Evolutionary conservation across 2,888 invertebrate genomes (phyloP), one percentile per base, ranked within the genome.

Genomic region (Drosophila testacea): DNA sequence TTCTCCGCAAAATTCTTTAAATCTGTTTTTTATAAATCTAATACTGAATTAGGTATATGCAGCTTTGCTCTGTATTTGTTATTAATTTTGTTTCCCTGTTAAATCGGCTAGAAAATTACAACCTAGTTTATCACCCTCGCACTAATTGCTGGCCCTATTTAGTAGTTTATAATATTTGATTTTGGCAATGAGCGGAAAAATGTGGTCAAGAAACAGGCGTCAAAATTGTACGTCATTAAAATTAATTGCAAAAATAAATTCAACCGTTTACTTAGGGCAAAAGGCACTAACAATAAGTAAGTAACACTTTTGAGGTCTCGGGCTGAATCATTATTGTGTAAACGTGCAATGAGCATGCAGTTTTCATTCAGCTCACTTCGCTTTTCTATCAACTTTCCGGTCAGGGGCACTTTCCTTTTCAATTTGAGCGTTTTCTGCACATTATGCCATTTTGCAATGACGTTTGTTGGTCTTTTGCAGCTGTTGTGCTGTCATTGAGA

Each of bases 381-480:
- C 69, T 77, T 77, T 75, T 78, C 76, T 46, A 62, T 59, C 50
- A 67, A 67, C 67, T 81, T 72, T 74, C 73, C 81, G 81, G 84
- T 86, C 87, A 86, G 83, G 83, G 83, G 87, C 87, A 83, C 83
- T 83, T 83, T 83, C 87, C 83, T 83, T 83, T 83, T 83, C 83
- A 86, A 73, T 77, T 73, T 69, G 59, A 54, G 63, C 56, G 54
- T 65, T 67, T 66, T 62, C 67, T 66, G 85, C 57, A 55, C 76
- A 83, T 85, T 82, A 82, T 85, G 83, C 80, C 78, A 80, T 76
- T 50, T 79, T 56, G 74, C 78, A 64, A 65, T 65, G 68, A 63
- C 63, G 81, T 66, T 63, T 56, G 61, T 44, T 57, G 48, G 48
- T 62, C 50, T 51, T 61, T 57, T 36, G 13, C 60, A 48, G 38